Percentiles rank a stretch among this genome's conserved stretches.
phyloP scores from a whole-genome alignment of 2,888 invertebrate genomes.

The Xestoiulus laeticollis region DNA sequence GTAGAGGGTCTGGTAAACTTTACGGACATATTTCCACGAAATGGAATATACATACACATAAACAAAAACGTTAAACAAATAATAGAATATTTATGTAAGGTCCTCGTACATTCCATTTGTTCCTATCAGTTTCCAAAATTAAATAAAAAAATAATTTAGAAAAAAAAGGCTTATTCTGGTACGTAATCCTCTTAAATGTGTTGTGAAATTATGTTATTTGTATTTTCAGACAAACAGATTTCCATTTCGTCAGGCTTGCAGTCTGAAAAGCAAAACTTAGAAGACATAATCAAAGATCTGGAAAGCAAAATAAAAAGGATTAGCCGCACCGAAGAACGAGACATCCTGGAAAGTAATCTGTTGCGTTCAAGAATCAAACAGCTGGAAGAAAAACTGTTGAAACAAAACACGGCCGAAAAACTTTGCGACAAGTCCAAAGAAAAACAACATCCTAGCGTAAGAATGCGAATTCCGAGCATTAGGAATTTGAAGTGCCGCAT shows the following conservation, averaged over 20 bases:
- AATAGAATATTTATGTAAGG: too few relatives aligned
- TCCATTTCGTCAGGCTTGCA: neutral
- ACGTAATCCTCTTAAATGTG: too few relatives aligned
- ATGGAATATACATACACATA: too few relatives aligned
- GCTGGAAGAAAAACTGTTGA: slow-evolving; percentile 44
- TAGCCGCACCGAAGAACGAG: slow-evolving; percentile 43
- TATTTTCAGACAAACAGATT: slow-evolving; percentile 36
- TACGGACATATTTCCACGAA: too few relatives aligned
- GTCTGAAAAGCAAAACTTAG: slow-evolving; percentile 32
- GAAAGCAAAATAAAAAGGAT: slow-evolving; percentile 47
- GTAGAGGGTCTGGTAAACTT: too few relatives aligned
- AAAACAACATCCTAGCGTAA: slow-evolving; percentile 30
- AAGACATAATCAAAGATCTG: slow-evolving; percentile 11
- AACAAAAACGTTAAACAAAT: too few relatives aligned
- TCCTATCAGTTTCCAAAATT: too few relatives aligned
- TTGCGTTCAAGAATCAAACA: neutral
- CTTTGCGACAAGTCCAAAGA: slow-evolving; percentile 11
- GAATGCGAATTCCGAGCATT: neutral
- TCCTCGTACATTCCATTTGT: too few relatives aligned
- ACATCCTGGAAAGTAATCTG: slow-evolving; percentile 8
- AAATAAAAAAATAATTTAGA: too few relatives aligned
- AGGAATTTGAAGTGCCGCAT: neutral
- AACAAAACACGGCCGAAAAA: neutral
- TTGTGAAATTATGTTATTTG: neutral
- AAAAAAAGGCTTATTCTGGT: too few relatives aligned